Evolutionary conservation across 2,113 vertebrate species (phyloP).

Genomic region (Lycaon pictus): DNA sequence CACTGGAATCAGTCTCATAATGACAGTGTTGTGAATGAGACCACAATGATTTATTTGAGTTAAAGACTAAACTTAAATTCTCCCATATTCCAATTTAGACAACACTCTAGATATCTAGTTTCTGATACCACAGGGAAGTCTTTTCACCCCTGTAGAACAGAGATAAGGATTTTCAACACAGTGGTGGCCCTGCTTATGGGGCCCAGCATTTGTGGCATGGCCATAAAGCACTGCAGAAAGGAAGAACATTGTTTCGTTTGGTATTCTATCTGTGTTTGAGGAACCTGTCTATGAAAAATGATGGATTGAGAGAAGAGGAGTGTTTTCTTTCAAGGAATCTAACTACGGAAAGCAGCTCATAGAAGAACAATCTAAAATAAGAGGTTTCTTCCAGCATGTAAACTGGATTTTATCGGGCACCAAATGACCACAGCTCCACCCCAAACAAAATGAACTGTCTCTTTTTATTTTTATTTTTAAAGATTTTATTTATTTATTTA

Average conservation of each 20-base stretch:
- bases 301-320: not conserved
- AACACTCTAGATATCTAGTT: not conserved
- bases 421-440: conserved; percentile 11
- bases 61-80: not conserved
- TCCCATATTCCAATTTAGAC: not conserved
- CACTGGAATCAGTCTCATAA: not conserved
- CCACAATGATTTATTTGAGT: not conserved
- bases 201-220: not conserved
- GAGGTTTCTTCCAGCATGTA: not conserved
- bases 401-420: conserved; percentile 46
- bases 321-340: conserved; percentile 31
- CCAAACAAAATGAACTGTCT: conserved; percentile 34
- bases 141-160: not conserved
- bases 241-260: not conserved
- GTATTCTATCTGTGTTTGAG: not conserved
- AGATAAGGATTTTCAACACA: not conserved
- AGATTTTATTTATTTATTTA: too few relatives aligned
- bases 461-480: not conserved
- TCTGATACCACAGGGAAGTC: not conserved
- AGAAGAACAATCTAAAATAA: not conserved
- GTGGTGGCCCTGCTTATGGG: too few relatives aligned
- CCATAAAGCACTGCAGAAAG: not conserved
- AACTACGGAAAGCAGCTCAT: not conserved
- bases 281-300: not conserved
- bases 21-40: not conserved